Percentiles rank a stretch among this genome's conserved stretches.
phyloP scores from a whole-genome alignment of 92 coral and sea anemone genomes.

The Montipora capitata region DNA sequence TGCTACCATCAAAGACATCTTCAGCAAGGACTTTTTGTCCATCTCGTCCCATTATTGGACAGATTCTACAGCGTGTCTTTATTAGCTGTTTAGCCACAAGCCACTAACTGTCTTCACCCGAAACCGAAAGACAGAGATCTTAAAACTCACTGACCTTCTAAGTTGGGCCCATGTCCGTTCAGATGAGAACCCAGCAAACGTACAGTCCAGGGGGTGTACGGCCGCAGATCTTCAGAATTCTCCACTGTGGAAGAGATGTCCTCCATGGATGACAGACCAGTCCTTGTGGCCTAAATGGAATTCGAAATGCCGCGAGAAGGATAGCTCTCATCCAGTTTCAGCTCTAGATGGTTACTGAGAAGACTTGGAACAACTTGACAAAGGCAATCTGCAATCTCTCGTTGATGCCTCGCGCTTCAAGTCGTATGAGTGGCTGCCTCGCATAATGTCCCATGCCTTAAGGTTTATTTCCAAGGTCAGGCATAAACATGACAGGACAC shows the following conservation, averaged over 20 bases:
- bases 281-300: no score
- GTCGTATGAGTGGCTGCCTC: no score
- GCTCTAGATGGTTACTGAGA: no score
- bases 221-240: background rate
- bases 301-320: no score
- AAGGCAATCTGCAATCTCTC: no score
- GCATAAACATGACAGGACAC: constrained; percentile 6
- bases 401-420: no score
- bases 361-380: no score
- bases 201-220: constrained; percentile 53
- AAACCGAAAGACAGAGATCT: constrained; percentile 50
- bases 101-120: constrained; percentile 50
- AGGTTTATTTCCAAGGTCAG: constrained; percentile 20
- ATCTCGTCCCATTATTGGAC: constrained; percentile 53
- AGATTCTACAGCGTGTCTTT: constrained; percentile 54
- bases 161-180: constrained; percentile 67
- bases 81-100: constrained; percentile 53
- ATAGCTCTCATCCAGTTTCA: no score
- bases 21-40: constrained; percentile 34
- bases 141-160: constrained; percentile 59
- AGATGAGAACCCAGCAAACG: constrained; percentile 54
- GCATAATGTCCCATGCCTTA: background rate
- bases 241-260: no score
- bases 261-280: no score
- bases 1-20: constrained; percentile 5